These are phyloP conservation scores for Wiebesia pumilae DNA, from an alignment of 1,140 invertebrate species.

Conservation along the genomic window DNA sequence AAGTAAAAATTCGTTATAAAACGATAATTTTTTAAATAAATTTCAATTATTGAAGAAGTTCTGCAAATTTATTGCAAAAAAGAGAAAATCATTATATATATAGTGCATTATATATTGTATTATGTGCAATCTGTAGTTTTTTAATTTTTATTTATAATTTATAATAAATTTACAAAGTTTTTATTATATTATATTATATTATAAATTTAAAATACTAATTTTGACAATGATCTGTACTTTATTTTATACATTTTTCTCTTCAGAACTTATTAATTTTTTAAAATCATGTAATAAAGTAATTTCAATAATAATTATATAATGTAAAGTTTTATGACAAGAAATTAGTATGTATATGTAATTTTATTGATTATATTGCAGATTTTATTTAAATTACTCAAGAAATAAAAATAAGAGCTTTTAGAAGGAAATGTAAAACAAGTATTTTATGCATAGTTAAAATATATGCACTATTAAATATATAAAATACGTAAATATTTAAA, in stretches of 20 bases:
- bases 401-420: background rate
- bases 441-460: constrained; percentile 1
- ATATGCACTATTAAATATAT: background rate
- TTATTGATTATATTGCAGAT: background rate
- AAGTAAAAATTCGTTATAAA: background rate
- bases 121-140: background rate
- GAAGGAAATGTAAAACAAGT: background rate
- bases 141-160: background rate
- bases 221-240: background rate
- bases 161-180: background rate
- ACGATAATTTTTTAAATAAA: background rate
- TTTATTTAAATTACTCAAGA: background rate
- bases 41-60: background rate
- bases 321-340: background rate
- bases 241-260: background rate
- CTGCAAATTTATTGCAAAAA: background rate
- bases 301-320: background rate
- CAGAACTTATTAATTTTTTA: background rate
- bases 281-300: background rate
- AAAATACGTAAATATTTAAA: background rate
- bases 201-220: background rate
- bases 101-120: no score
- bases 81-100: background rate
- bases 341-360: background rate
- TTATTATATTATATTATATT: background rate